phyloP scores from a whole-genome alignment of 2,797 vertebrate genomes.

The Lepidocolaptes lacrymiger region DNA sequence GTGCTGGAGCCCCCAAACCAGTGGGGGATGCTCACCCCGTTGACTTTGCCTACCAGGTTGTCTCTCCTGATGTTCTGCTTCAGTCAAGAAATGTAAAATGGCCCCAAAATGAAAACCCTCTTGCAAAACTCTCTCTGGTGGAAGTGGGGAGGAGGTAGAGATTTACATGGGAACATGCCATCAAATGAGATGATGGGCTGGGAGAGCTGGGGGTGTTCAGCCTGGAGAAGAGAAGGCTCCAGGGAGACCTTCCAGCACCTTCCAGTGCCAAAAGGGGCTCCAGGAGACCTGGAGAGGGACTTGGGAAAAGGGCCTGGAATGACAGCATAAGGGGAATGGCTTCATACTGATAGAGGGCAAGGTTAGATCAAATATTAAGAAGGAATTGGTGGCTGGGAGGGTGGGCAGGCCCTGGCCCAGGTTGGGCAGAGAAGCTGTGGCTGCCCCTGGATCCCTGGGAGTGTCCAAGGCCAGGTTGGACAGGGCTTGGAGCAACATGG shows the following conservation, averaged over 20 bases:
- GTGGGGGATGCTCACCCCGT: not conserved
- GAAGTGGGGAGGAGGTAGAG: not conserved
- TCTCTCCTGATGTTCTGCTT: not conserved
- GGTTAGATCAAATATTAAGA: not conserved
- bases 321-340: not conserved
- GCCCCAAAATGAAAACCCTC: not conserved
- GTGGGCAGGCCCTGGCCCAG: accelerated
- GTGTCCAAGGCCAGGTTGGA: not conserved
- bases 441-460: not conserved
- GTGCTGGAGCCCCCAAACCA: not conserved
- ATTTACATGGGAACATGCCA: not conserved
- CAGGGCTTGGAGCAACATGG: accelerated
- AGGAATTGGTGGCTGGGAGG: not conserved
- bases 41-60: not conserved
- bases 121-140: not conserved
- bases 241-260: not conserved
- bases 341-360: not conserved
- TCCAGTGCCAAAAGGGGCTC: not conserved
- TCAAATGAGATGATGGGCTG: not conserved
- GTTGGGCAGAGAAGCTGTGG: not conserved
- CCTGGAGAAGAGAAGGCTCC: not conserved
- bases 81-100: not conserved
- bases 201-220: not conserved
- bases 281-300: not conserved
- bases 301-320: not conserved